Evolutionary conservation across 2,113 vertebrate species (phyloP).

Genomic region (Hystrix cristata): DNA sequence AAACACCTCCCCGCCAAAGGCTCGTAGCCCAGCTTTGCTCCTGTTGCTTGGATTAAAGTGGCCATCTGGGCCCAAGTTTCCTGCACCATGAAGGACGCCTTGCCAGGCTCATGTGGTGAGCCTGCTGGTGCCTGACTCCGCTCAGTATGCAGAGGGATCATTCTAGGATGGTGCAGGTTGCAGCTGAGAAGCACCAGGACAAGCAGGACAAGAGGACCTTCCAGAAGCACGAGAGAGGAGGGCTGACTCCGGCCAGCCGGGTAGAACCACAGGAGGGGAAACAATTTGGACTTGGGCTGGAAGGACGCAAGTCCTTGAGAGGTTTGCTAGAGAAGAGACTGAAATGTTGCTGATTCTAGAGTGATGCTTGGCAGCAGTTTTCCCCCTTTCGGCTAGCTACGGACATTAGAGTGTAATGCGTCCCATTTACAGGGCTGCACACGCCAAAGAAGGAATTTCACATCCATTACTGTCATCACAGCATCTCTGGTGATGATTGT

Average conservation of each 20-base stretch:
- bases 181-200: not conserved
- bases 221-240: not conserved
- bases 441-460: not conserved
- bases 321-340: not conserved
- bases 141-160: not conserved
- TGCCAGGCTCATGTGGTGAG: not conserved
- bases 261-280: not conserved
- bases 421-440: not conserved
- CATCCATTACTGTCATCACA: not conserved
- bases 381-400: not conserved
- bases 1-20: too few relatives aligned
- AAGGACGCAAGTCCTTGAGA: not conserved
- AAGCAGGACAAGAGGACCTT: not conserved
- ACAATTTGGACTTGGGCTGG: not conserved
- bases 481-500: not conserved
- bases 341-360: not conserved
- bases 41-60: not conserved
- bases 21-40: not conserved
- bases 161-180: not conserved
- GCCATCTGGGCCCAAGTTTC: not conserved
- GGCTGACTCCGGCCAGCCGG: not conserved
- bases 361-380: conserved; percentile 26
- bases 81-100: not conserved
- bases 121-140: not conserved
- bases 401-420: not conserved